A percentile compares a stretch with the other conserved stretches of the same genome.
Evolutionary conservation across 2,888 invertebrate species (phyloP).

Genomic region (Neoitamus cyanurus): DNA sequence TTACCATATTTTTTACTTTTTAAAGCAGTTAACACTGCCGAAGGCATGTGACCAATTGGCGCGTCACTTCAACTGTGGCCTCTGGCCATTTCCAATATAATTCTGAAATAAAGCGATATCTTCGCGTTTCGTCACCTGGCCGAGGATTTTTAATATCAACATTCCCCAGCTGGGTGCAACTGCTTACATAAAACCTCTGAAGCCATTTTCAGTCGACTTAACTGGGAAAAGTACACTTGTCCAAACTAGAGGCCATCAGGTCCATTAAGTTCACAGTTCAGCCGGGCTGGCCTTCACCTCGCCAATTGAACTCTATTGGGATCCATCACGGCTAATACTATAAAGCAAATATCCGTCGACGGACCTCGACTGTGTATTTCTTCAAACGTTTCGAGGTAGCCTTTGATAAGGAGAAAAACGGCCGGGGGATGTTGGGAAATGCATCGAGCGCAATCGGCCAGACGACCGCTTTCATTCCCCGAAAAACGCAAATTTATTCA

Average conservation of each 20-base stretch:
- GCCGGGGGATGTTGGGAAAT: conserved; percentile 31
- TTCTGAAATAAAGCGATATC: not conserved
- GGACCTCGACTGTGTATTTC: not conserved
- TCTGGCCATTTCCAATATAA: not conserved
- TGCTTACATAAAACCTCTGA: not conserved
- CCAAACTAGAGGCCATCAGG: not conserved
- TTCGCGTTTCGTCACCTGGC: not conserved
- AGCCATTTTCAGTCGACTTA: not conserved
- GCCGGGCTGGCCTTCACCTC: conserved; percentile 1
- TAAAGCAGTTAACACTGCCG: not conserved
- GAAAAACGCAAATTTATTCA: conserved; percentile 11
- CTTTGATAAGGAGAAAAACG: not conserved
- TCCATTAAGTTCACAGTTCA: conserved; percentile 1
- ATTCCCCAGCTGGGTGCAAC: not conserved
- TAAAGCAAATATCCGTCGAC: not conserved
- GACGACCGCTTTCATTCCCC: conserved; percentile 25
- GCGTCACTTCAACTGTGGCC: not conserved
- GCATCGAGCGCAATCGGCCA: not conserved
- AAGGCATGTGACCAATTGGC: not conserved
- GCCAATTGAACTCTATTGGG: conserved; percentile 17
- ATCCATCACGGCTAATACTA: not conserved
- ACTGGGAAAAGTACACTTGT: not conserved
- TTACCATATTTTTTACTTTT: not conserved
- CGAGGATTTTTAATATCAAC: not conserved
- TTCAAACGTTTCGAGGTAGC: not conserved